Conservation (phyloP, 2,113 vertebrate species). For the Spheniscus mendiculus region DNA sequence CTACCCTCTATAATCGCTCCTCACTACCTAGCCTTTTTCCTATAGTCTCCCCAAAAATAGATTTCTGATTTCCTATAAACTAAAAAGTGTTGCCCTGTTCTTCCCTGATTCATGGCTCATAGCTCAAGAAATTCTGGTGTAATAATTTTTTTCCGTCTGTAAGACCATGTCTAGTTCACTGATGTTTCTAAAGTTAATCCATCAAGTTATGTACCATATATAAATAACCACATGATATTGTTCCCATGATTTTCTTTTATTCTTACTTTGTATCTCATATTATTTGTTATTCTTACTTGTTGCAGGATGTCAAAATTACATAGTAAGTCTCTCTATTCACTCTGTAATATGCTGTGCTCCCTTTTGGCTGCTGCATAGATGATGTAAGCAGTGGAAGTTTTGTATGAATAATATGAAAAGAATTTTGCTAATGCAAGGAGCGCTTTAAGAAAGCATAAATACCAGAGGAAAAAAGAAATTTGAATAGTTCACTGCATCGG, state of each 20-base stretch:
- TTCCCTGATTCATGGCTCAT: neutral
- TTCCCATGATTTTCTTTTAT: neutral
- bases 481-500: neutral
- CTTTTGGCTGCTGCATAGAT: neutral
- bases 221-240: neutral
- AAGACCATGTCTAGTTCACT: neutral
- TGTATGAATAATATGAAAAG: neutral
- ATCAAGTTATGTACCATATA: neutral
- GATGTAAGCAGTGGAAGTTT: neutral
- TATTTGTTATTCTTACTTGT: neutral
- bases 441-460: neutral
- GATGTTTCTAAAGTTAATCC: neutral
- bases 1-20: neutral
- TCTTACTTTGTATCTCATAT: neutral
- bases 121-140: neutral
- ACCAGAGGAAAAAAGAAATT: neutral
- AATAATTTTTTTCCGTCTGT: neutral
- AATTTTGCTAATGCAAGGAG: neutral
- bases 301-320: neutral
- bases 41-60: neutral
- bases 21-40: neutral
- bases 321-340: neutral
- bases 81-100: neutral
- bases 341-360: neutral
- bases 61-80: neutral